Percentiles rank a stretch among this genome's conserved stretches.
phyloP scores from a whole-genome alignment of 2,888 invertebrate genomes.

The Aleiodes testaceus region DNA sequence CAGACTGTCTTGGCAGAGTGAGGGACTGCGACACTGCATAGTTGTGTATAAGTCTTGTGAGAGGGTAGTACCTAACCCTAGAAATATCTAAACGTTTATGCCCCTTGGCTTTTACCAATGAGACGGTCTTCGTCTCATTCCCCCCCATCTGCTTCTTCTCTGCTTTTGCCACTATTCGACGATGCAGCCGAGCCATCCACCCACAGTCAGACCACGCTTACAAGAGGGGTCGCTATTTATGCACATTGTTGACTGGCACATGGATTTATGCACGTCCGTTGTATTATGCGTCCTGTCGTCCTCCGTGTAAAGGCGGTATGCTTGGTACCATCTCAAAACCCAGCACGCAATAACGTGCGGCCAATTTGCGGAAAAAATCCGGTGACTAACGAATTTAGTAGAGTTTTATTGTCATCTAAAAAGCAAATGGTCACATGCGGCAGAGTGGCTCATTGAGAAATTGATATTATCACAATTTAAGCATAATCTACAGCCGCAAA shows the following conservation, averaged over 20 bases:
- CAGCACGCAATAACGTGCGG: conserved; percentile 67
- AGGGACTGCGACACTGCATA: conserved; percentile 66
- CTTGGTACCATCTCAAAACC: conserved; percentile 66
- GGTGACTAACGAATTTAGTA: conserved; percentile 31
- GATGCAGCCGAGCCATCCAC: conserved; percentile 48
- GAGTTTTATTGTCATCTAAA: conserved; percentile 19
- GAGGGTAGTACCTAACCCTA: conserved; percentile 52
- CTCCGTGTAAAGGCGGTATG: conserved; percentile 67
- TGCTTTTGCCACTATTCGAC: conserved; percentile 21
- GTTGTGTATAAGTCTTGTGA: conserved; percentile 59
- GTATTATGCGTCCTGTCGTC: conserved; percentile 71
- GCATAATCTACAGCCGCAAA: conserved; percentile 5
- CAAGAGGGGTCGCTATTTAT: conserved; percentile 71
- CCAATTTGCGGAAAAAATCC: conserved; percentile 48
- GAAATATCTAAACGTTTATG: conserved; percentile 49
- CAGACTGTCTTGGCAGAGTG: conserved; percentile 65
- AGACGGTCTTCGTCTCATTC: conserved; percentile 34
- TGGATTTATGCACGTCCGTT: conserved; percentile 73
- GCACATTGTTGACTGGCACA: conserved; percentile 73
- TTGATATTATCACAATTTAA: neutral
- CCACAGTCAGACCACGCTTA: conserved; percentile 61
- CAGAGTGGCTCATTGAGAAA: neutral
- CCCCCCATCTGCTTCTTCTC: conserved; percentile 38
- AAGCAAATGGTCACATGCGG: neutral
- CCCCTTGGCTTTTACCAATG: conserved; percentile 39